A percentile compares a stretch with the other conserved stretches of the same genome.
These are phyloP conservation scores for Mallotus villosus DNA, from an alignment of 2,797 vertebrate genomes.

Conservation along the genomic window DNA sequence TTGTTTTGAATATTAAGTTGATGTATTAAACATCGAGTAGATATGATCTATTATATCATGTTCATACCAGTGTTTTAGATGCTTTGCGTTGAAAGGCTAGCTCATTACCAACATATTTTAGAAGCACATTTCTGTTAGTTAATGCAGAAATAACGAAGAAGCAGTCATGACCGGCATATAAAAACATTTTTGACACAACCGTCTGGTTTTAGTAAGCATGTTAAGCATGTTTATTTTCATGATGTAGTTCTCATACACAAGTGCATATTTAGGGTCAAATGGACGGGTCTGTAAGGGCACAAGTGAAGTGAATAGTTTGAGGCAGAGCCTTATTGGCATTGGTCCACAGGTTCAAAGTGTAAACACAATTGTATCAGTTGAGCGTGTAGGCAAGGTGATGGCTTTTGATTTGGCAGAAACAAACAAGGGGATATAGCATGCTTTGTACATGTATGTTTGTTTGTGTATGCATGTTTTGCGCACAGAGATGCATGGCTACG, in stretches of 20 bases:
- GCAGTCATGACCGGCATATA: not conserved
- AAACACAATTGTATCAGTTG: conserved; percentile 23
- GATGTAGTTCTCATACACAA: conserved; percentile 31
- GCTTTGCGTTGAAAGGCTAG: too few species aligned
- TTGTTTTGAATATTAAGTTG: too few species aligned
- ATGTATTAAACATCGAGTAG: too few species aligned
- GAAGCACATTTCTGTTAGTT: too few species aligned
- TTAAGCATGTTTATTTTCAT: conserved; percentile 52
- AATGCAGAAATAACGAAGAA: not conserved
- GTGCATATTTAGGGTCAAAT: conserved; percentile 29
- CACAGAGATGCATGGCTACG: not conserved
- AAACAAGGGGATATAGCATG: not conserved
- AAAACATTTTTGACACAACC: conserved; percentile 20
- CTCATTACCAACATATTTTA: too few species aligned
- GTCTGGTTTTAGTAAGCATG: conserved; percentile 29
- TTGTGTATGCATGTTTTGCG: not conserved
- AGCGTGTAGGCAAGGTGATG: not conserved
- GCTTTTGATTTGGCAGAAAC: not conserved
- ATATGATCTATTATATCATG: too few species aligned
- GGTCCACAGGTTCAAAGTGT: conserved; percentile 13
- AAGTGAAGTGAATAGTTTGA: conserved; percentile 19
- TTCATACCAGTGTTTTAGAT: too few species aligned
- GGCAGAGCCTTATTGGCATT: not conserved
- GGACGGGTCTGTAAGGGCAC: conserved; percentile 55
- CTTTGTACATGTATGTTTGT: not conserved